These are phyloP conservation scores for Teleopsis dalmanni DNA, from an alignment of 1,140 invertebrate genomes.

Conservation along the genomic window DNA sequence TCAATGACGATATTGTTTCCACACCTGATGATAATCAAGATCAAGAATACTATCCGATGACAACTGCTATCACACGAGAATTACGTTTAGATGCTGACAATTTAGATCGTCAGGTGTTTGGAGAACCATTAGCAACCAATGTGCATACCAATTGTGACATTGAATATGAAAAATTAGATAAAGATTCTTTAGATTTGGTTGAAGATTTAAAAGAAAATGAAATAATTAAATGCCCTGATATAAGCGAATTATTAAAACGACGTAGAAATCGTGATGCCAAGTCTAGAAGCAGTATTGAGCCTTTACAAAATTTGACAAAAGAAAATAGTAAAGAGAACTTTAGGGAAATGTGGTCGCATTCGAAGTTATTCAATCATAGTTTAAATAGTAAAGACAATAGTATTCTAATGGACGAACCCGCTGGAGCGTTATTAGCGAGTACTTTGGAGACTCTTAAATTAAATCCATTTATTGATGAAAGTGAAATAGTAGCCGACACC, in stretches of 20 bases:
- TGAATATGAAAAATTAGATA: slow-evolving; percentile 40
- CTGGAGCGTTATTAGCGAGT: slow-evolving; percentile 11
- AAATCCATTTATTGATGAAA: slow-evolving; percentile 34
- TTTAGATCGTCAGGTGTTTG: slow-evolving; percentile 70
- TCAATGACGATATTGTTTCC: slow-evolving; percentile 58
- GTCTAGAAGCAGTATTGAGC: slow-evolving; percentile 23
- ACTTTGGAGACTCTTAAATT: slow-evolving; percentile 13
- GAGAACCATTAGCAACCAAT: slow-evolving; percentile 24
- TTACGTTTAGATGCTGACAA: slow-evolving; percentile 71
- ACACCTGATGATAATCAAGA: slow-evolving; percentile 71
- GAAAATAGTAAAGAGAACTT: slow-evolving; percentile 49
- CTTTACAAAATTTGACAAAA: slow-evolving; percentile 10
- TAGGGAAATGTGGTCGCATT: slow-evolving; percentile 71
- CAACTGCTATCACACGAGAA: slow-evolving; percentile 74
- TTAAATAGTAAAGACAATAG: too few species aligned
- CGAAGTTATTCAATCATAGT: too few species aligned
- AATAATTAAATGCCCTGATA: slow-evolving; percentile 33
- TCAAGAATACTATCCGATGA: slow-evolving; percentile 75
- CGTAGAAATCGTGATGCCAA: slow-evolving; percentile 26
- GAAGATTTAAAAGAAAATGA: slow-evolving; percentile 40
- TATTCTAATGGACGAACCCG: too few species aligned
- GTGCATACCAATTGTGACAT: slow-evolving; percentile 15
- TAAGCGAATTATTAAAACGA: slow-evolving; percentile 30
- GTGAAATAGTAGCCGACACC: background rate
- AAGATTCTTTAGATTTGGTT: slow-evolving; percentile 36